Evolutionary conservation across 2,888 invertebrate genomes (phyloP).

Genomic region (Cheilosia variabilis): DNA sequence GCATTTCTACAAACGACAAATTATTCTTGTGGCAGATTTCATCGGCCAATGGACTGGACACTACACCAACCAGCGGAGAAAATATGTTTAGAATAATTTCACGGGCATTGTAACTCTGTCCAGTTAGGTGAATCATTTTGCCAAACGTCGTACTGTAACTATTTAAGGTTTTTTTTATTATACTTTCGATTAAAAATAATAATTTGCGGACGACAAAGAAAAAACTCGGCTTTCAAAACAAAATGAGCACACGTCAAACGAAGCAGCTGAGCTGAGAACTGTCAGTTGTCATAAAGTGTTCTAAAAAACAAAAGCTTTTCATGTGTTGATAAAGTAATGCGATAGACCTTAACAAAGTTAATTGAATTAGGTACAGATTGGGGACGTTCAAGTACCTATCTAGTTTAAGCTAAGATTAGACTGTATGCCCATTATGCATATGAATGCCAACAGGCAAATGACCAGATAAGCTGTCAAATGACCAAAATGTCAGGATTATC

Average conservation of each 20-base stretch:
- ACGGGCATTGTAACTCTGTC: conserved; percentile 88
- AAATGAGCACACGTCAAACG: conserved; percentile 50
- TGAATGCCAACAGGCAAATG: no score
- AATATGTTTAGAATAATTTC: conserved; percentile 96
- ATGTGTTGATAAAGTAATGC: conserved; percentile 21
- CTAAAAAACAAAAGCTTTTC: conserved; percentile 43
- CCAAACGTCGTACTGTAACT: background rate
- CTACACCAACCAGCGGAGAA: conserved; percentile 94
- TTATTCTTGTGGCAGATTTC: conserved; percentile 95
- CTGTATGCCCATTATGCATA: no score
- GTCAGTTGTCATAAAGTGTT: conserved; percentile 25
- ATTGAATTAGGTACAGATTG: no score
- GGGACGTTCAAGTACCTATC: no score
- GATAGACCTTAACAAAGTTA: no score
- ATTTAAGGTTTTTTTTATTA: background rate
- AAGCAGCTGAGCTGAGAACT: conserved; percentile 55
- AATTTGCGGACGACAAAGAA: background rate
- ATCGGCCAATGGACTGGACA: conserved; percentile 93
- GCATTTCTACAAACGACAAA: conserved; percentile 93
- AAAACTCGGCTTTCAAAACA: conserved; percentile 43
- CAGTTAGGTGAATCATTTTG: conserved; percentile 84
- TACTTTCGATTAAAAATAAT: background rate
- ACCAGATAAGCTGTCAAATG: no score
- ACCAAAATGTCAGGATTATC: no score
- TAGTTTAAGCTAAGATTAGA: no score